Conservation (phyloP, 2,797 vertebrate species). For the Dromococcyx pavoninus region DNA sequence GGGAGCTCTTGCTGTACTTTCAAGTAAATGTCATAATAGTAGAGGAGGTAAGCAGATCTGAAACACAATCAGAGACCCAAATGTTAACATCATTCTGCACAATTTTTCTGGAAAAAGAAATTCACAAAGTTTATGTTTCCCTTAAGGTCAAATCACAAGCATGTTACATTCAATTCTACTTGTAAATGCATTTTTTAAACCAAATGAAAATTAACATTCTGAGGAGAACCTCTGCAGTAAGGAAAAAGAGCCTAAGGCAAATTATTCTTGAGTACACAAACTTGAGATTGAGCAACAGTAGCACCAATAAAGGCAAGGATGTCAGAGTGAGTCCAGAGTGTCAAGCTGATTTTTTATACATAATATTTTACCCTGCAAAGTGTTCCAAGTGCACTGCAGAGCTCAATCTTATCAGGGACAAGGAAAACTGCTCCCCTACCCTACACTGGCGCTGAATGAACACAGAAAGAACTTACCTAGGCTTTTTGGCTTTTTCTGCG, state of each 20-base stretch:
- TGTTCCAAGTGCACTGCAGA: background rate
- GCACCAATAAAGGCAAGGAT: background rate
- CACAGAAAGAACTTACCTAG: conserved; percentile 79
- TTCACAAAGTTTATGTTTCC: background rate
- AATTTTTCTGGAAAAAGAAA: background rate
- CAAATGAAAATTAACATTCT: background rate
- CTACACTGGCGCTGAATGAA: background rate
- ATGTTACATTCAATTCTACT: background rate
- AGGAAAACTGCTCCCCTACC: background rate
- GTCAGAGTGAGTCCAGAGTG: background rate
- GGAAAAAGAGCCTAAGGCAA: background rate
- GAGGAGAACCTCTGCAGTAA: background rate
- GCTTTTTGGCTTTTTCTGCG: conserved; percentile 89
- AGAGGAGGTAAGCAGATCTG: conserved; percentile 95
- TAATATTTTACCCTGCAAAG: accelerated
- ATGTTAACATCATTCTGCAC: background rate
- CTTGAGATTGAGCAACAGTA: background rate
- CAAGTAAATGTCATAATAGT: conserved; percentile 97
- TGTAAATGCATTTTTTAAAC: background rate
- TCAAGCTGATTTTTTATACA: accelerated
- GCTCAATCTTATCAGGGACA: background rate
- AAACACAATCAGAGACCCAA: conserved; percentile 6
- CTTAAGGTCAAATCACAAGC: background rate
- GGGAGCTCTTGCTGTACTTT: conserved; percentile 92
- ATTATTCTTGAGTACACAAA: background rate